Percentiles rank a stretch among this genome's conserved stretches.
phyloP scores from a whole-genome alignment of 2,797 vertebrate species.

The Tokudaia tokunoshimensis region DNA sequence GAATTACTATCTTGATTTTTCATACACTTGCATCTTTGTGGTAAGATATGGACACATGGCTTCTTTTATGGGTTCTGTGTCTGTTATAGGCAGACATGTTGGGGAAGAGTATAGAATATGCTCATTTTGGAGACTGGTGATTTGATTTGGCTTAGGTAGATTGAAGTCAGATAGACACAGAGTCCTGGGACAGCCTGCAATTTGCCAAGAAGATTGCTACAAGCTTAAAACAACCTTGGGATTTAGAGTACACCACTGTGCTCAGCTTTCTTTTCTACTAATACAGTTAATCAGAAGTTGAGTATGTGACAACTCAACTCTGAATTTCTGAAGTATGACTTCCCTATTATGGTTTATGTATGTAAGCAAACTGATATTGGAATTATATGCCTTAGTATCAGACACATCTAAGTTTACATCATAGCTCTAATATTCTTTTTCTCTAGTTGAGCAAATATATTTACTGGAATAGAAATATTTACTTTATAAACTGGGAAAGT shows the following conservation, averaged over 20 bases:
- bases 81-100: not conserved
- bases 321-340: not conserved
- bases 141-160: not conserved
- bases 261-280: not conserved
- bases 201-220: not conserved
- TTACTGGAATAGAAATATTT: not conserved
- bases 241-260: not conserved
- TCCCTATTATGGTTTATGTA: constrained; percentile 27
- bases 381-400: not conserved
- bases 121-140: not conserved
- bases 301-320: not conserved
- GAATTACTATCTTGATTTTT: not conserved
- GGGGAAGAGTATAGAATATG: not conserved
- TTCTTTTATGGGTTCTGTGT: not conserved
- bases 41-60: not conserved
- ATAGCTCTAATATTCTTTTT: not conserved
- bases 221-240: not conserved
- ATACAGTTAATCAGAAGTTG: not conserved
- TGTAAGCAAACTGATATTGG: not conserved
- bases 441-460: not conserved
- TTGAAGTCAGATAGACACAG: not conserved
- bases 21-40: not conserved
- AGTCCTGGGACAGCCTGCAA: not conserved
- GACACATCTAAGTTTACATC: not conserved
- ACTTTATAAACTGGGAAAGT: not conserved